These are phyloP conservation scores for Mionectes olivaceus DNA, from an alignment of 2,797 vertebrate genomes.

Conservation along the genomic window DNA sequence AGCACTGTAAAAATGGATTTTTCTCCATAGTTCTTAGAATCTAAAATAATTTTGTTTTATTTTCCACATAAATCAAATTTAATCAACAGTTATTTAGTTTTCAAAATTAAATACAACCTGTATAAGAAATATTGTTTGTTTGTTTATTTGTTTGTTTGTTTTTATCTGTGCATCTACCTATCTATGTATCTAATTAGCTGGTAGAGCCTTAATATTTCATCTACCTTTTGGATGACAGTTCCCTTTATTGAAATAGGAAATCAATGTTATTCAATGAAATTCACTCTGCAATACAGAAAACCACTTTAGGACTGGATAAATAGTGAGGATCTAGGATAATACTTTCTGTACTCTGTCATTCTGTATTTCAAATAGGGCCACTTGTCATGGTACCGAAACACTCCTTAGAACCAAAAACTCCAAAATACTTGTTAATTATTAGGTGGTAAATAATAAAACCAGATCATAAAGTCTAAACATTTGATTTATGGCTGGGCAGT, in stretches of 20 bases:
- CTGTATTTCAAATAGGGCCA: neutral
- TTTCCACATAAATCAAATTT: neutral
- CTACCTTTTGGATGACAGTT: neutral
- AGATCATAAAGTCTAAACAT: neutral
- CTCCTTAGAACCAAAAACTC: neutral
- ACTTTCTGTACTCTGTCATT: neutral
- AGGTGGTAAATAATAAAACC: neutral
- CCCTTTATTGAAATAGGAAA: slow-evolving; percentile 54
- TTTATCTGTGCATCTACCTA: neutral
- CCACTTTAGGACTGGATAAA: slow-evolving; percentile 8
- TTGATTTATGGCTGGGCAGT: neutral
- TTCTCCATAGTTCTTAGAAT: neutral
- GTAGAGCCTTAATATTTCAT: slow-evolving; percentile 38
- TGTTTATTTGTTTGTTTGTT: neutral
- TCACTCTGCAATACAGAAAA: neutral
- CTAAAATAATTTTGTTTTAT: neutral
- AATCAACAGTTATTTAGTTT: neutral
- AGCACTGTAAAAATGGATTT: neutral
- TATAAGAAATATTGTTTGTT: neutral
- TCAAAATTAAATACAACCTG: neutral
- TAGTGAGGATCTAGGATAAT: neutral
- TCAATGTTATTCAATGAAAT: slow-evolving; percentile 11
- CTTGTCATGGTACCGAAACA: neutral
- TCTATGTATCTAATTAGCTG: slow-evolving; percentile 7
- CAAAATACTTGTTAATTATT: neutral